Conservation (phyloP, 2,797 vertebrate species). For the Molossus alvarezi region DNA sequence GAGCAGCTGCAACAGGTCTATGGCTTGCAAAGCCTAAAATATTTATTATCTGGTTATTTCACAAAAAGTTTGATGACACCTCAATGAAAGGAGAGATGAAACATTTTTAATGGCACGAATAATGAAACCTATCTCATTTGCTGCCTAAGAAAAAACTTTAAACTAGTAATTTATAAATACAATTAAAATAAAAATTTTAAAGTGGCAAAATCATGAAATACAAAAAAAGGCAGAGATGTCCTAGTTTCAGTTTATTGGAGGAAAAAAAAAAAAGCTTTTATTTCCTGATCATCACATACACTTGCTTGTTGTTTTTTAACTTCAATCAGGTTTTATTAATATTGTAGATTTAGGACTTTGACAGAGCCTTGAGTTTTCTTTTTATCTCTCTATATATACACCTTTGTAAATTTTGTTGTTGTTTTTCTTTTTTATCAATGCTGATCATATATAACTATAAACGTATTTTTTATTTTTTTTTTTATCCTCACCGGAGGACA, state of each 20-base stretch:
- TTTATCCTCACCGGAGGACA: no score
- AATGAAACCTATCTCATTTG: conserved; percentile 44
- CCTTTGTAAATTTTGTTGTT: not conserved
- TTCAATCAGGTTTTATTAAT: conserved; percentile 41
- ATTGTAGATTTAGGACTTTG: not conserved
- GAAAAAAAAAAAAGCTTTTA: not conserved
- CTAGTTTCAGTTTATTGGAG: not conserved
- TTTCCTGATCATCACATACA: not conserved
- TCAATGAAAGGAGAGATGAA: not conserved
- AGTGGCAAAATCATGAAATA: conserved; percentile 32
- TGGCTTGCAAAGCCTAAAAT: not conserved
- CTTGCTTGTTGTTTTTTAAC: not conserved
- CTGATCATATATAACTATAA: not conserved
- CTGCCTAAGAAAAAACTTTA: conserved; percentile 16
- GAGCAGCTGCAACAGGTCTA: not conserved
- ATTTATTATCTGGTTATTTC: not conserved
- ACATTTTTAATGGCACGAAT: not conserved
- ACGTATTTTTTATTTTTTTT: no score
- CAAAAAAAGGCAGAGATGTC: not conserved
- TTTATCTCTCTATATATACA: not conserved
- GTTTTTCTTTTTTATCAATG: conserved; percentile 6
- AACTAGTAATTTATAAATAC: conserved; percentile 39
- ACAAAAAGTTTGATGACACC: not conserved
- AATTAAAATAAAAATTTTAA: conserved; percentile 44
- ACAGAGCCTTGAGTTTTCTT: not conserved